phyloP scores from a whole-genome alignment of 2,888 invertebrate genomes.

The Tenthredo distinguenda region DNA sequence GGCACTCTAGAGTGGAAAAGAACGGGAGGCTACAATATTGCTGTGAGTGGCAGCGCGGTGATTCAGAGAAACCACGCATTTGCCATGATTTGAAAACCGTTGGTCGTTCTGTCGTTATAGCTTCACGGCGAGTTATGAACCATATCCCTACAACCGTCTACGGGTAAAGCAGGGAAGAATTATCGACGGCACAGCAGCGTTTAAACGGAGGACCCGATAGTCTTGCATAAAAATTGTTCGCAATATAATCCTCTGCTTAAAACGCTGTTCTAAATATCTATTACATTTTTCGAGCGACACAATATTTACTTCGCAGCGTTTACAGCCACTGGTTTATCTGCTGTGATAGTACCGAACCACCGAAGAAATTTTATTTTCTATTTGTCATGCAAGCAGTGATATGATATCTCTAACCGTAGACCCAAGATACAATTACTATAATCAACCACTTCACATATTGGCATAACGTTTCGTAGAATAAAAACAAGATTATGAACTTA shows the following conservation, averaged over 20 bases:
- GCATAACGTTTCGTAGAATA: not conserved
- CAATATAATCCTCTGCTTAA: not conserved
- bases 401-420: not conserved
- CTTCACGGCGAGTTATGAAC: not conserved
- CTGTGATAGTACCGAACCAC: not conserved
- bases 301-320: not conserved
- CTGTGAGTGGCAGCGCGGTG: not conserved
- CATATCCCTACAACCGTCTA: not conserved
- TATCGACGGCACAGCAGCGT: not conserved
- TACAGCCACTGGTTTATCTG: not conserved
- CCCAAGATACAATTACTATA: not conserved
- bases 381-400: not conserved
- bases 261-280: not conserved
- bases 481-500: no score
- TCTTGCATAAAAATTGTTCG: not conserved
- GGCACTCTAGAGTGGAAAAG: not conserved
- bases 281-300: not conserved
- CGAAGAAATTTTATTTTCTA: not conserved
- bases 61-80: not conserved
- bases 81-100: not conserved
- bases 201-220: not conserved
- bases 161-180: not conserved
- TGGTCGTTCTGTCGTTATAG: not conserved
- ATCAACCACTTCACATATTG: not conserved
- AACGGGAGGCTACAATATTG: not conserved